Conservation (phyloP, 2,797 vertebrate species). For the Sarcophilus harrisii region DNA sequence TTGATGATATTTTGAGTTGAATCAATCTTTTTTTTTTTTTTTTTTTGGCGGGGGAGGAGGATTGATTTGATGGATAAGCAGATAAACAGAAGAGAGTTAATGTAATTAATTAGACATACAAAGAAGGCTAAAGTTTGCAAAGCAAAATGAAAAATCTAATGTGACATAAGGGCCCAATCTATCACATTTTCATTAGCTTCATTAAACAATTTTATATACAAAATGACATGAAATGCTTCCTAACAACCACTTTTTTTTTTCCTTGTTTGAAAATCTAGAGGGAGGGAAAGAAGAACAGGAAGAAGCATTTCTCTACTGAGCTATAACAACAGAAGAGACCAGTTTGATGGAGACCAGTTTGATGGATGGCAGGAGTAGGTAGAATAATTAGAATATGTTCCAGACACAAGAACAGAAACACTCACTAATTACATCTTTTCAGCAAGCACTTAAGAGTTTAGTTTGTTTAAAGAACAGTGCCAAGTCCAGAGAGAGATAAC, state of each 20-base stretch:
- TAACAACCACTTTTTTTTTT: slow-evolving; percentile 60
- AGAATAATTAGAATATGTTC: background rate
- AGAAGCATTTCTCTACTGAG: background rate
- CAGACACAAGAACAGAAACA: background rate
- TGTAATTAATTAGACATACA: slow-evolving; percentile 78
- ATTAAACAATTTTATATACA: slow-evolving; percentile 75
- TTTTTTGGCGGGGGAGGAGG: too few species aligned
- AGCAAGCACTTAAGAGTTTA: background rate
- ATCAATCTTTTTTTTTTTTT: background rate
- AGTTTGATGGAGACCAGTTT: background rate
- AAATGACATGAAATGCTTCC: slow-evolving; percentile 76
- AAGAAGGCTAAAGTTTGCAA: slow-evolving; percentile 74
- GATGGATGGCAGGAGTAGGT: background rate
- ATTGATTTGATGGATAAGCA: background rate
- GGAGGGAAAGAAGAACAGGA: accelerated
- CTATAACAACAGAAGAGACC: background rate
- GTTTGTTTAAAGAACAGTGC: background rate
- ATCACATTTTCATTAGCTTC: slow-evolving; percentile 80
- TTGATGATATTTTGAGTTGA: background rate
- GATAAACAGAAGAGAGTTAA: background rate
- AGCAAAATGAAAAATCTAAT: slow-evolving; percentile 78
- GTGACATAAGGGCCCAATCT: slow-evolving; percentile 81
- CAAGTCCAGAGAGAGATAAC: background rate
- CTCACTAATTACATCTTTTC: background rate
- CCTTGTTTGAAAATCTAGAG: background rate